Conservation (phyloP, 1,140 invertebrate species). For the Chelonus insularis region DNA sequence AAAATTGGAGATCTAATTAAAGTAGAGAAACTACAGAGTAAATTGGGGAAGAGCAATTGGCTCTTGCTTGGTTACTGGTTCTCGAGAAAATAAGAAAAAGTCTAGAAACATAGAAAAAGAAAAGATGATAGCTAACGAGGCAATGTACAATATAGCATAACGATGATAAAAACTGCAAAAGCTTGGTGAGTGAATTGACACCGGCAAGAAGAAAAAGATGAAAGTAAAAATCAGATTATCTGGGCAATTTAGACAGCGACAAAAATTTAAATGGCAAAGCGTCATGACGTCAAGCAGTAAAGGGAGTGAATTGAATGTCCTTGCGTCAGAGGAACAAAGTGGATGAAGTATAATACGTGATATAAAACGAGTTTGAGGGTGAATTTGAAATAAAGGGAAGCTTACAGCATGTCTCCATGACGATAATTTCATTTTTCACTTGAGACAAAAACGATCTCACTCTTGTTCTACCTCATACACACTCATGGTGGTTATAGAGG, state of each 20-base stretch:
- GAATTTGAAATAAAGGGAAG: constrained; percentile 50
- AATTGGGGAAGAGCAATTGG: no score
- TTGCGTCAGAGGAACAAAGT: constrained; percentile 47
- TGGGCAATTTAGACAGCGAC: constrained; percentile 55
- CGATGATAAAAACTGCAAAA: constrained; percentile 6
- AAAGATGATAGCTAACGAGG: not conserved
- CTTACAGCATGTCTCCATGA: constrained; percentile 14
- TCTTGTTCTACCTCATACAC: no score
- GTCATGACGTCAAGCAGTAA: constrained; percentile 30
- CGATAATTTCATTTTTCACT: constrained; percentile 52
- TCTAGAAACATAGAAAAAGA: no score
- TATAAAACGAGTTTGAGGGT: constrained; percentile 53
- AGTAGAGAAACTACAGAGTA: no score
- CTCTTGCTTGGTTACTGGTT: no score
- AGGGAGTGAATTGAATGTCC: constrained; percentile 40
- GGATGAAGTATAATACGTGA: constrained; percentile 53
- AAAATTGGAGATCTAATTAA: no score
- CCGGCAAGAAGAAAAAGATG: constrained; percentile 11
- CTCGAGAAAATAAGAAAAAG: no score
- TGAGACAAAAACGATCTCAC: constrained; percentile 18
- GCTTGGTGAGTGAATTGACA: not conserved
- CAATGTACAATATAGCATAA: not conserved
- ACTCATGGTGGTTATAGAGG: no score
- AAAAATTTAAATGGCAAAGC: constrained; percentile 60
- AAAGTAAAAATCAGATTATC: constrained; percentile 51